Evolutionary conservation across 1,140 invertebrate genomes (phyloP), one percentile per base, ranked within the genome.

Genomic region (Limonius californicus): DNA sequence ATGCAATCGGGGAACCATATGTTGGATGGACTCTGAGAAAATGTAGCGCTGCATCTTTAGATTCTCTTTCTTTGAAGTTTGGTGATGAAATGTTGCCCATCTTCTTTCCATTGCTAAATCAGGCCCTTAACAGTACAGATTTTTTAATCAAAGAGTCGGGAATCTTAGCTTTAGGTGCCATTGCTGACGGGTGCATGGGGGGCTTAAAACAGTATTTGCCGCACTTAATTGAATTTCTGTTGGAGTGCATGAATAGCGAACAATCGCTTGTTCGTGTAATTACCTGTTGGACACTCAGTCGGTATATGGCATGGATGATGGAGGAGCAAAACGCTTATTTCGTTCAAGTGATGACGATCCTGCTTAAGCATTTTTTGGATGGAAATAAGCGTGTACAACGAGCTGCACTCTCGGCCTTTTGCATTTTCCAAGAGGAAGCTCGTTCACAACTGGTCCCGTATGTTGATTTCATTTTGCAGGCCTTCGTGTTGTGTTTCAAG

Each of bases 371-470:
- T 72, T 93, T 99, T 30, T 78, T 99, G 23, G 97, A 99, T 80
- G 89, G 90, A 23, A 99, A 99, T 78, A 99, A 99, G 76, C 83
- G 95, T 39, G 97, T 99, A 0, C 97, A 99, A 79, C 95, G 99
- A 79, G 97, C 97, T 0, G 97, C 97, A 0, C 99, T 98, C 74
- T 98, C 95, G 7, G 97, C 97, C 0, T 99, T 99, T 80, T 97
- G 97, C 1, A 98, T 97, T 0, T 83, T 99, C 1, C 97, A 99
- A 76, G 98, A 99, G 75, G 97, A 99, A 76, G 97, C 97, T 0
- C 97, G 95, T 73, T 95, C 93, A 4, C 95, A 98, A 79, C 80
- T 99, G 15, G 95, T 99, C 19, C 97, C 97, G 12, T 99, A 99
- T 77, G 83, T 99, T 57, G 90, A 91, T 62, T 94, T 94, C 72